These are phyloP conservation scores for Bagarius yarrelli DNA, from an alignment of 2,113 vertebrate genomes.

Conservation along the genomic window DNA sequence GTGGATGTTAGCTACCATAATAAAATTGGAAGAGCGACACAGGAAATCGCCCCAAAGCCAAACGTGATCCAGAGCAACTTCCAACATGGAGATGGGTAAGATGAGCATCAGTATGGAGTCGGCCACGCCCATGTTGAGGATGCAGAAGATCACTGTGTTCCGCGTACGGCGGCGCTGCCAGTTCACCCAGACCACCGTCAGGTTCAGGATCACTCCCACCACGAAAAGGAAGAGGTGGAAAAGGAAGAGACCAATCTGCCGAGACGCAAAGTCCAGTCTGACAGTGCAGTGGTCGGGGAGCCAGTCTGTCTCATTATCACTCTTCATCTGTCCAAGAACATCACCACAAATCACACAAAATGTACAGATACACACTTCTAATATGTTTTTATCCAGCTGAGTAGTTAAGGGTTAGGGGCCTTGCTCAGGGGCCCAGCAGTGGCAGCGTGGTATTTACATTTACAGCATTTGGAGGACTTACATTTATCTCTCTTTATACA, in stretches of 20 bases:
- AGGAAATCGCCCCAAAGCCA: slow-evolving; percentile 93
- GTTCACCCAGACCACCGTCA: slow-evolving; percentile 85
- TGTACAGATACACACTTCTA: too few species aligned
- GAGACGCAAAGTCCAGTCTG: slow-evolving; percentile 66
- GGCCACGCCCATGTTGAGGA: slow-evolving; percentile 86
- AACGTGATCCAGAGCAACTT: slow-evolving; percentile 81
- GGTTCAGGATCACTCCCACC: slow-evolving; percentile 86
- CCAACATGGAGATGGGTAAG: slow-evolving; percentile 89
- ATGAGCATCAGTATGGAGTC: slow-evolving; percentile 82
- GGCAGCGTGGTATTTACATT: too few species aligned
- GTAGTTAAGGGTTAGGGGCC: too few species aligned
- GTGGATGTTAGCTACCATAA: slow-evolving; percentile 87
- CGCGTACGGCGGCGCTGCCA: slow-evolving; percentile 76
- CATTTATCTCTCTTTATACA: too few species aligned
- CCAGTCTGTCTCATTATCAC: slow-evolving; percentile 73
- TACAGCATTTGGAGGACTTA: too few species aligned
- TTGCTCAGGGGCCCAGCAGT: too few species aligned
- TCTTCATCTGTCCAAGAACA: slow-evolving; percentile 67
- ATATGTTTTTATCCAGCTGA: too few species aligned
- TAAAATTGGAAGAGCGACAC: slow-evolving; percentile 85
- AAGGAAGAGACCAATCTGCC: slow-evolving; percentile 80
- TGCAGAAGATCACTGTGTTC: slow-evolving; percentile 81
- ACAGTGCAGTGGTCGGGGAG: slow-evolving; percentile 67
- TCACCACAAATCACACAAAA: neutral
- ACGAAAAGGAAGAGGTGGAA: slow-evolving; percentile 85